Conservation (phyloP, 1,140 invertebrate species). For the Sycophila sp. region DNA sequence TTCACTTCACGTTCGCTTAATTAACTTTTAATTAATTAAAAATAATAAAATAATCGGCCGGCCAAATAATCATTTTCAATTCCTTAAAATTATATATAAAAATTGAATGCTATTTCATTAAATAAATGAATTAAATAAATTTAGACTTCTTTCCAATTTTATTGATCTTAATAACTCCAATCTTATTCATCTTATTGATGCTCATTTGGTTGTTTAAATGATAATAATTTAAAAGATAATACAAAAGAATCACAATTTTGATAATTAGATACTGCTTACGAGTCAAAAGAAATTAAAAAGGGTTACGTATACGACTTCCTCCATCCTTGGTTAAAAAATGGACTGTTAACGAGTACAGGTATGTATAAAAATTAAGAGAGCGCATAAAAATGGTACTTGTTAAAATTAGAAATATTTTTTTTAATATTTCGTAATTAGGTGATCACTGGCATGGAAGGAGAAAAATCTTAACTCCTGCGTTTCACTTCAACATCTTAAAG, state of each 20-base stretch:
- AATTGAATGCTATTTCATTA: neutral
- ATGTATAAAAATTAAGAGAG: neutral
- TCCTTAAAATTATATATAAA: too few relatives aligned
- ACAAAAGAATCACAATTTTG: too few relatives aligned
- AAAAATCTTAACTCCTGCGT: conserved; percentile 87
- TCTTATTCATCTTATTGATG: too few relatives aligned
- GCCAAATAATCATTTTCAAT: neutral
- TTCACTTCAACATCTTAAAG: conserved; percentile 89
- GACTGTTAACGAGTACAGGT: conserved; percentile 71
- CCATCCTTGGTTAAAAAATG: conserved; percentile 74
- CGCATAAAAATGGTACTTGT: neutral
- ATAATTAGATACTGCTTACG: conserved; percentile 48
- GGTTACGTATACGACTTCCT: conserved; percentile 70
- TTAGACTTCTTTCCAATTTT: neutral
- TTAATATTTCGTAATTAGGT: conserved; percentile 66
- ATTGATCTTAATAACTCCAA: conserved; percentile 11
- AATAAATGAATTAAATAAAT: neutral
- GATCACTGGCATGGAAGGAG: conserved; percentile 81
- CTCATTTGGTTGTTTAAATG: too few relatives aligned
- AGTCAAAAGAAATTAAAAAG: conserved; percentile 72
- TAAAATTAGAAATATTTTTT: too few relatives aligned
- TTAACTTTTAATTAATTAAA: too few relatives aligned
- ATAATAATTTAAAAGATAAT: too few relatives aligned
- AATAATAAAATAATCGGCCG: neutral
- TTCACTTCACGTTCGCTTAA: too few relatives aligned